phyloP scores from a whole-genome alignment of 1,140 invertebrate genomes.

The Procambarus clarkii region DNA sequence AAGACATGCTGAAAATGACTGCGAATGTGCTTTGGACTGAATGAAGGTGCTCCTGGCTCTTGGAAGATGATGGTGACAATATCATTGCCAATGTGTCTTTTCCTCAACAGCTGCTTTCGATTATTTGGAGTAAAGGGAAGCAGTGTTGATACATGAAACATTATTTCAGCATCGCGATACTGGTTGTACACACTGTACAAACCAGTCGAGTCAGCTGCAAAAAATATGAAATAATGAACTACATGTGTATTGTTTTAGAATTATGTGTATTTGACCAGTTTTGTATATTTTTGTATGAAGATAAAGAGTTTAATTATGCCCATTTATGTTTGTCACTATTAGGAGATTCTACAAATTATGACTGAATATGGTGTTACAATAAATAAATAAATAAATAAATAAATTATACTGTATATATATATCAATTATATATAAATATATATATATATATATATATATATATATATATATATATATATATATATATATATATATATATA shows the following conservation, averaged over 20 bases:
- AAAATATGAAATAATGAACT: constrained; percentile 31
- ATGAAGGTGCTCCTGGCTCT: constrained; percentile 92
- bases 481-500: no score
- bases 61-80: constrained; percentile 98
- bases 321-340: no score
- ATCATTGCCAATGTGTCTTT: constrained; percentile 95
- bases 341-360: no score
- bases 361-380: no score
- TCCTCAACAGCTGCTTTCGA: constrained; percentile 85
- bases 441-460: no score
- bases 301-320: no score
- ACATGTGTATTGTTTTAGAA: not conserved
- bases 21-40: constrained; percentile 93
- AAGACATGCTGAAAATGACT: constrained; percentile 99
- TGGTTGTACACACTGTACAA: constrained; percentile 90
- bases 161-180: constrained; percentile 91
- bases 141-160: constrained; percentile 96
- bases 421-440: no score
- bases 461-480: no score
- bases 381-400: no score
- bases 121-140: constrained; percentile 95
- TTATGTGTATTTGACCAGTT: no score
- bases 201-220: constrained; percentile 88
- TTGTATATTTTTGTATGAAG: no score
- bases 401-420: no score